Evolutionary conservation across 2,113 vertebrate genomes (phyloP).

Genomic region (Notiomystis cincta): DNA sequence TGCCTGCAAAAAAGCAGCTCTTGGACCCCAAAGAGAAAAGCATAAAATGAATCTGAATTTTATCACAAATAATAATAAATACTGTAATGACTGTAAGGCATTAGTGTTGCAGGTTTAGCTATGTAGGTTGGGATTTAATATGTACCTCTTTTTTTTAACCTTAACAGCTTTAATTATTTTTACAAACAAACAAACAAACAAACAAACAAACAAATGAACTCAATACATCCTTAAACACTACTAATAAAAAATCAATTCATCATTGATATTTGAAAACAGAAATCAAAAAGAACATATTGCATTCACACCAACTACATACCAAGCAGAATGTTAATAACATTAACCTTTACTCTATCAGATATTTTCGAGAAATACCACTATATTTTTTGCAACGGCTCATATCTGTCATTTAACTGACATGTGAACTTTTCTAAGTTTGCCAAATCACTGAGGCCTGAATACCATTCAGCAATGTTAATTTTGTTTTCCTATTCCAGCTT

Average conservation of each 20-base stretch:
- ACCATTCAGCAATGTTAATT: constrained; percentile 64
- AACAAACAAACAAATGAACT: not conserved
- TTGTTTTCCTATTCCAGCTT: constrained; percentile 59
- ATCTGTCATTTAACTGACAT: constrained; percentile 63
- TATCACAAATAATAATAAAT: not conserved
- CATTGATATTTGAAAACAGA: constrained; percentile 50
- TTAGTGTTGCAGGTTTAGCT: not conserved
- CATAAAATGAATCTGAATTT: constrained; percentile 8
- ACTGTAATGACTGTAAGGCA: not conserved
- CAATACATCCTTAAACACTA: not conserved
- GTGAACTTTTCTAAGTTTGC: constrained; percentile 64
- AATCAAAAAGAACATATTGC: constrained; percentile 44
- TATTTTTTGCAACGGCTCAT: constrained; percentile 36
- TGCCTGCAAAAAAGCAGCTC: not conserved
- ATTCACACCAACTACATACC: constrained; percentile 53
- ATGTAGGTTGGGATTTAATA: not conserved
- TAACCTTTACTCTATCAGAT: constrained; percentile 61
- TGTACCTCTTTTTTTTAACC: not conserved
- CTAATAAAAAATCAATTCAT: constrained; percentile 8
- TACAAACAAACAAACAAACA: not conserved
- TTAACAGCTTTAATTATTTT: constrained; percentile 33
- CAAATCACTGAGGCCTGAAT: constrained; percentile 67
- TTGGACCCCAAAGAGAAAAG: not conserved
- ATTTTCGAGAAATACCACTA: constrained; percentile 53
- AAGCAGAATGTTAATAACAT: constrained; percentile 57